Conservation (phyloP, 1,140 invertebrate species). For the Drosophila lacertosa region DNA sequence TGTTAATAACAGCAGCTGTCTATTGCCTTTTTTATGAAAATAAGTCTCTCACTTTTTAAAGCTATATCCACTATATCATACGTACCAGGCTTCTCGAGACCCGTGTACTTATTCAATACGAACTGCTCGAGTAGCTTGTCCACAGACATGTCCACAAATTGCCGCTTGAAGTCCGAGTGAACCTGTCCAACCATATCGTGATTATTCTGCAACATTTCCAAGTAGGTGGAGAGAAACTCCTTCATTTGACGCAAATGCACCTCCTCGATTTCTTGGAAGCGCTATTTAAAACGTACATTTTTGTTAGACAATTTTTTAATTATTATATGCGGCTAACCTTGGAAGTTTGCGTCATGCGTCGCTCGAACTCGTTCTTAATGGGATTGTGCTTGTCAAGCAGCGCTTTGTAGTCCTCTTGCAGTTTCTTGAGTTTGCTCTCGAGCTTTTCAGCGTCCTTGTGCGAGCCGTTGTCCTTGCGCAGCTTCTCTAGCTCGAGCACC, state of each 20-base stretch:
- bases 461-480: slow-evolving; percentile 95
- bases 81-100: slow-evolving; percentile 94
- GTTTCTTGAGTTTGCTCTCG: slow-evolving; percentile 95
- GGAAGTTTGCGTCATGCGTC: slow-evolving; percentile 96
- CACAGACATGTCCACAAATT: slow-evolving; percentile 95
- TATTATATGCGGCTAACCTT: slow-evolving; percentile 80
- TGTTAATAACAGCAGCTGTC: neutral
- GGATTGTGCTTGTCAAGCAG: slow-evolving; percentile 95
- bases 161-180: slow-evolving; percentile 94
- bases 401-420: slow-evolving; percentile 96
- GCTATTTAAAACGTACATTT: slow-evolving; percentile 84
- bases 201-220: slow-evolving; percentile 93
- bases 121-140: slow-evolving; percentile 96
- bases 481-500: slow-evolving; percentile 93
- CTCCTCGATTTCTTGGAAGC: slow-evolving; percentile 97
- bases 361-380: slow-evolving; percentile 96
- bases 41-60: neutral
- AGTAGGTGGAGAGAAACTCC: slow-evolving; percentile 95
- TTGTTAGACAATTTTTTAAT: neutral
- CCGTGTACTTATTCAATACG: slow-evolving; percentile 94
- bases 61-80: neutral
- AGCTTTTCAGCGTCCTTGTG: slow-evolving; percentile 96
- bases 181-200: slow-evolving; percentile 94
- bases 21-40: neutral
- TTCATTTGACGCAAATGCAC: slow-evolving; percentile 97